Conservation (phyloP, 2,888 invertebrate genomes). For the Perithous albicinctus region DNA sequence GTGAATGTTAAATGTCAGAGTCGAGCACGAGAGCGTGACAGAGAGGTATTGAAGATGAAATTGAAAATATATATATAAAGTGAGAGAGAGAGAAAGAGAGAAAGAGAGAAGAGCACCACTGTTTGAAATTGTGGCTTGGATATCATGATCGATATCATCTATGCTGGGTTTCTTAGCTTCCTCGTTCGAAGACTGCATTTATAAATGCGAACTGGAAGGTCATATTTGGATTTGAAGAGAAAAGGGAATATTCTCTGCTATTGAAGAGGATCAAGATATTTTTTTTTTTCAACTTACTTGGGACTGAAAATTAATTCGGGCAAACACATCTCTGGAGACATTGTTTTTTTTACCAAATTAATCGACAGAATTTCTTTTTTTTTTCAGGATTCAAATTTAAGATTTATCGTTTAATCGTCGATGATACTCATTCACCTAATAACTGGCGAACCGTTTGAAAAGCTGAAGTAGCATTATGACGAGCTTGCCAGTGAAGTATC, state of each 20-base stretch:
- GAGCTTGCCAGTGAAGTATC: neutral
- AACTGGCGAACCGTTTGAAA: neutral
- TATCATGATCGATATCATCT: slow-evolving; percentile 11
- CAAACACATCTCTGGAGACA: too few species aligned
- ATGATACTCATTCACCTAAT: neutral
- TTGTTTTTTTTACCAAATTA: too few species aligned
- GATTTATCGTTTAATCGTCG: neutral
- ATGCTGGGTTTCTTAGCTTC: neutral
- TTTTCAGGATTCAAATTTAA: too few species aligned
- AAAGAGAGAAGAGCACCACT: neutral
- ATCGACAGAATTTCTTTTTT: too few species aligned
- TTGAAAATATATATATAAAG: slow-evolving; percentile 17
- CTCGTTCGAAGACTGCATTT: neutral
- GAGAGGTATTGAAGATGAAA: slow-evolving; percentile 19
- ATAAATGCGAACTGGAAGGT: neutral
- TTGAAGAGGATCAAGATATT: too few species aligned
- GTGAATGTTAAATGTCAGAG: slow-evolving; percentile 24
- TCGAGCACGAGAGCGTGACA: neutral
- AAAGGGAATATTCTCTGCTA: too few species aligned
- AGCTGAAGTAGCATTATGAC: neutral
- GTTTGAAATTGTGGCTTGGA: neutral
- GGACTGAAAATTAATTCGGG: too few species aligned
- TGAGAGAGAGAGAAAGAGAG: neutral
- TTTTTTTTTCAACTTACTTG: too few species aligned
- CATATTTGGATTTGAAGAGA: too few species aligned